These are phyloP conservation scores for Dendroctonus valens DNA, from an alignment of 1,140 invertebrate species.

Conservation along the genomic window DNA sequence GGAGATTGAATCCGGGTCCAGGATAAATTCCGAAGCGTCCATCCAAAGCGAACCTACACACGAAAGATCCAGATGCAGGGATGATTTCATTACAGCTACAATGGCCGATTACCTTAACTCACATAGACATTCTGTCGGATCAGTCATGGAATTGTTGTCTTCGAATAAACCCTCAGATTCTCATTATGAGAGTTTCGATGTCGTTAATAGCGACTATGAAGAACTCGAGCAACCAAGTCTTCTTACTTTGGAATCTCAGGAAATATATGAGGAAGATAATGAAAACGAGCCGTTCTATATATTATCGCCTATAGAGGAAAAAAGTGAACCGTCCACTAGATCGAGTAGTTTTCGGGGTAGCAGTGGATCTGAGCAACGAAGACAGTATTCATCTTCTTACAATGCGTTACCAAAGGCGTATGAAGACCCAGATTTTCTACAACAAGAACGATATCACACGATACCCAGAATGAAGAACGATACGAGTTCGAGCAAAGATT, in stretches of 20 bases:
- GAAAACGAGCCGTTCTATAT: conserved; percentile 40
- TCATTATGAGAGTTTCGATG: conserved; percentile 30
- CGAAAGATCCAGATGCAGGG: conserved; percentile 34
- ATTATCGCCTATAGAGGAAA: conserved; percentile 61
- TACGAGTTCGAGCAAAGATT: conserved; percentile 11
- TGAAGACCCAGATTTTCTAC: conserved; percentile 19
- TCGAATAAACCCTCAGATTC: conserved; percentile 15
- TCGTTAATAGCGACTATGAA: conserved; percentile 24
- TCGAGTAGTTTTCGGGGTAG: conserved; percentile 51
- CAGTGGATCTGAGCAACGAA: conserved; percentile 39
- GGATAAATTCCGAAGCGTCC: conserved; percentile 30
- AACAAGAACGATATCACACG: conserved; percentile 55
- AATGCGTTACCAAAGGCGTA: conserved; percentile 44
- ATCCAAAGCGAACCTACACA: conserved; percentile 42
- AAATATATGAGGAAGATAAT: conserved; percentile 17
- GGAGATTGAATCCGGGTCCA: background rate
- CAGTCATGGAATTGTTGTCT: conserved; percentile 48
- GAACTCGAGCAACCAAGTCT: conserved; percentile 19
- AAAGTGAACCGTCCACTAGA: conserved; percentile 56
- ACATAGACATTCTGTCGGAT: conserved; percentile 49
- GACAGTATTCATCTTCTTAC: conserved; percentile 43
- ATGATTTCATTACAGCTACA: conserved; percentile 43
- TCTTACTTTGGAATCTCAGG: background rate
- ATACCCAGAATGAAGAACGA: conserved; percentile 54
- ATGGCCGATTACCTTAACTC: conserved; percentile 49